A percentile compares a stretch with the other conserved stretches of the same genome.
phyloP scores from a whole-genome alignment of 2,797 vertebrate species.

The Varecia variegata region DNA sequence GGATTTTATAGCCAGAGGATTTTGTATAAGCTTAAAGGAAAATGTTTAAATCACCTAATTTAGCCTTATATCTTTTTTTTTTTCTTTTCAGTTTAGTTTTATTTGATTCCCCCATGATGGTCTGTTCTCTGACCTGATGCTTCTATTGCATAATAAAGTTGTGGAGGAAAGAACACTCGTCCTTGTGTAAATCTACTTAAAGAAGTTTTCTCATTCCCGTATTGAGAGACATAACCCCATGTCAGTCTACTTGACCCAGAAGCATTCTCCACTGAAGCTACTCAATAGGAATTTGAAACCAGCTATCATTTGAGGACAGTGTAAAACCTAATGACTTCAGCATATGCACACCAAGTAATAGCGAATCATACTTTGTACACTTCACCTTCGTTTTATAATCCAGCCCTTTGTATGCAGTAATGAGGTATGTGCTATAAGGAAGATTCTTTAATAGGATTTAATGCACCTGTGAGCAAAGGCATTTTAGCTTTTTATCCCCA shows the following conservation, averaged over 20 bases:
- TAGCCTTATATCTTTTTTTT: constrained; percentile 86
- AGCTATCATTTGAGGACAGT: constrained; percentile 84
- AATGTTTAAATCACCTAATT: constrained; percentile 91
- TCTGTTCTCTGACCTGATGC: constrained; percentile 86
- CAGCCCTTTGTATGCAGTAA: constrained; percentile 89
- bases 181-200: constrained; percentile 87
- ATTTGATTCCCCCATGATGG: constrained; percentile 85
- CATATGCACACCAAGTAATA: constrained; percentile 88
- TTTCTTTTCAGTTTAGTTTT: constrained; percentile 79
- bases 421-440: constrained; percentile 91
- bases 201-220: constrained; percentile 86
- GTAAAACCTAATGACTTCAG: constrained; percentile 89
- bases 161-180: constrained; percentile 84
- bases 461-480: constrained; percentile 91
- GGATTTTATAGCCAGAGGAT: constrained; percentile 89
- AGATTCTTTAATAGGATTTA: constrained; percentile 91
- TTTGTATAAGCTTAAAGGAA: constrained; percentile 90
- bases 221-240: constrained; percentile 86
- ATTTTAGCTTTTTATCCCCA: constrained; percentile 89
- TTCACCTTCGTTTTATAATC: constrained; percentile 90
- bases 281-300: constrained; percentile 86
- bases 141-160: constrained; percentile 87
- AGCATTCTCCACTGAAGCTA: constrained; percentile 84
- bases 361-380: constrained; percentile 87
- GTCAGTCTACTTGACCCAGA: constrained; percentile 88